Evolutionary conservation across 2,888 invertebrate species (phyloP).

Genomic region (Leucophora obtusa): DNA sequence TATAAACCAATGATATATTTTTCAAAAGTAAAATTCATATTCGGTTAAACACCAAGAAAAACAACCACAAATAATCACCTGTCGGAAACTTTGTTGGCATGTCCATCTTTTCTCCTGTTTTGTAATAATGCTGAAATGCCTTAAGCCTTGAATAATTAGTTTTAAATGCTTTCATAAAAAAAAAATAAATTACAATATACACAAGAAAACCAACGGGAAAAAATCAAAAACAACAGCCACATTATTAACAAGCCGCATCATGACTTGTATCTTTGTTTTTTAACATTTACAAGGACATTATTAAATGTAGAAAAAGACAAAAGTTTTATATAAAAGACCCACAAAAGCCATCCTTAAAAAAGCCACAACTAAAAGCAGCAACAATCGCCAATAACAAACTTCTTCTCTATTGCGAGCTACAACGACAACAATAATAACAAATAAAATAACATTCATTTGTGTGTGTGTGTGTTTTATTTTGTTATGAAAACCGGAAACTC

Average conservation of each 20-base stretch:
- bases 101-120: slow-evolving; percentile 15
- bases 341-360: slow-evolving; percentile 23
- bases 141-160: slow-evolving; percentile 63
- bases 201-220: slow-evolving; percentile 1
- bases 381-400: not conserved
- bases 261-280: slow-evolving; percentile 35
- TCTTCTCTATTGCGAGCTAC: not conserved
- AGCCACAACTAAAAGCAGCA: slow-evolving; percentile 26
- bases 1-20: too few species aligned
- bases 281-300: slow-evolving; percentile 47
- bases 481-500: slow-evolving; percentile 41
- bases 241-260: slow-evolving; percentile 48
- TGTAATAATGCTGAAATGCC: slow-evolving; percentile 42
- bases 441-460: slow-evolving; percentile 47
- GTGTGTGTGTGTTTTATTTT: slow-evolving; percentile 27
- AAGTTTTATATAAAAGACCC: slow-evolving; percentile 29
- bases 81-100: slow-evolving; percentile 57
- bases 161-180: slow-evolving; percentile 58
- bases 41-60: not conserved
- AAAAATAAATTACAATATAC: slow-evolving; percentile 53
- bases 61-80: slow-evolving; percentile 56
- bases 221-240: slow-evolving; percentile 43
- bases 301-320: slow-evolving; percentile 39
- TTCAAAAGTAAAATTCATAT: not conserved
- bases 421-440: slow-evolving; percentile 41